Percentiles rank a stretch among this genome's conserved stretches.
These are phyloP conservation scores for Microctonus brassicae DNA, from an alignment of 2,888 invertebrate genomes.

Conservation along the genomic window DNA sequence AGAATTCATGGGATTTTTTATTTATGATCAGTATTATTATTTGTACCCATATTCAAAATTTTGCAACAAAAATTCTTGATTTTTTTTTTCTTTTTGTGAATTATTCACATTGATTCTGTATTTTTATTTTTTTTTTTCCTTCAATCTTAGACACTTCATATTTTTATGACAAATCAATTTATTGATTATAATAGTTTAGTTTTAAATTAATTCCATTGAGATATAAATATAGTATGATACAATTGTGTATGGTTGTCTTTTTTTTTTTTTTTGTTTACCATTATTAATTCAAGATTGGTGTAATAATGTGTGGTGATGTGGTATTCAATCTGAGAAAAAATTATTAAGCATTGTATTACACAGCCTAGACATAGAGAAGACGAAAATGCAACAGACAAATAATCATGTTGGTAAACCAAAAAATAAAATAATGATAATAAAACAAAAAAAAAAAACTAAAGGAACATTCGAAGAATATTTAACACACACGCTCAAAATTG, in stretches of 20 bases:
- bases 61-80: no score
- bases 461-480: neutral
- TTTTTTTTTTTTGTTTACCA: neutral
- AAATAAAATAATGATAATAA: slow-evolving; percentile 39
- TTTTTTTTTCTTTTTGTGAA: no score
- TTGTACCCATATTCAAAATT: no score
- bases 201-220: neutral
- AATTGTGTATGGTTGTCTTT: neutral
- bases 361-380: neutral
- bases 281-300: neutral
- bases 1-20: no score
- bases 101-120: neutral
- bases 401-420: slow-evolving; percentile 26
- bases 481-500: neutral
- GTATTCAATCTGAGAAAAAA: slow-evolving; percentile 47
- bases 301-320: neutral
- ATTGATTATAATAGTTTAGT: neutral
- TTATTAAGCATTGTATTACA: slow-evolving; percentile 13
- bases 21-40: no score
- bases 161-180: neutral
- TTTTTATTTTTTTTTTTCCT: neutral
- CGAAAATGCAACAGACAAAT: neutral
- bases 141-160: neutral
- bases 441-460: neutral
- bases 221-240: neutral